Percentiles rank a stretch among this genome's conserved stretches.
These are phyloP conservation scores for Magallana nippona DNA, from an alignment of 2,888 invertebrate species.

Conservation along the genomic window DNA sequence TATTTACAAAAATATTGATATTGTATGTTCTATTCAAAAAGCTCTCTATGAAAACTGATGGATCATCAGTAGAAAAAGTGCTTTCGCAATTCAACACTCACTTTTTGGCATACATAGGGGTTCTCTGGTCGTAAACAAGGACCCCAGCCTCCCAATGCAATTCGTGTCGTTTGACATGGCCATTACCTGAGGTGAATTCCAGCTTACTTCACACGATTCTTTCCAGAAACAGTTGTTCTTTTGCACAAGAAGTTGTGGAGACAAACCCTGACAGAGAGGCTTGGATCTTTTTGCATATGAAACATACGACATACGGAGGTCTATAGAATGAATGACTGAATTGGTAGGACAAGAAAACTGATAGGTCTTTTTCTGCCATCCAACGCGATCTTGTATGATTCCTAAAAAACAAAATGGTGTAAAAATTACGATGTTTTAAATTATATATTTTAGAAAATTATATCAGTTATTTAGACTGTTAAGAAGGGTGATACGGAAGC, in stretches of 20 bases:
- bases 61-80: too few species aligned
- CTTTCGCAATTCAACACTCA: background rate
- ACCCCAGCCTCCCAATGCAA: conserved; percentile 40
- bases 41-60: too few species aligned
- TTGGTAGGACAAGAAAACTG: background rate
- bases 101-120: conserved; percentile 30
- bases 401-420: background rate
- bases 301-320: background rate
- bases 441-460: too few species aligned
- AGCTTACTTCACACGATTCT: conserved; percentile 45
- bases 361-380: background rate
- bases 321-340: background rate
- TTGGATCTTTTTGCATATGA: background rate
- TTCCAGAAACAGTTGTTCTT: conserved; percentile 53
- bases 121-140: background rate
- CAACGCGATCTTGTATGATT: background rate
- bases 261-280: conserved; percentile 45
- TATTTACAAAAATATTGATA: background rate
- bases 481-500: too few species aligned
- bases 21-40: too few species aligned
- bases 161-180: conserved; percentile 25
- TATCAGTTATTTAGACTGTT: too few species aligned
- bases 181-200: conserved; percentile 43
- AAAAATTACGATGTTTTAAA: too few species aligned
- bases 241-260: conserved; percentile 44